Percentiles rank a stretch among this genome's conserved stretches.
Evolutionary conservation across 2,888 invertebrate genomes (phyloP).

Genomic region (Callimorpha dominula): DNA sequence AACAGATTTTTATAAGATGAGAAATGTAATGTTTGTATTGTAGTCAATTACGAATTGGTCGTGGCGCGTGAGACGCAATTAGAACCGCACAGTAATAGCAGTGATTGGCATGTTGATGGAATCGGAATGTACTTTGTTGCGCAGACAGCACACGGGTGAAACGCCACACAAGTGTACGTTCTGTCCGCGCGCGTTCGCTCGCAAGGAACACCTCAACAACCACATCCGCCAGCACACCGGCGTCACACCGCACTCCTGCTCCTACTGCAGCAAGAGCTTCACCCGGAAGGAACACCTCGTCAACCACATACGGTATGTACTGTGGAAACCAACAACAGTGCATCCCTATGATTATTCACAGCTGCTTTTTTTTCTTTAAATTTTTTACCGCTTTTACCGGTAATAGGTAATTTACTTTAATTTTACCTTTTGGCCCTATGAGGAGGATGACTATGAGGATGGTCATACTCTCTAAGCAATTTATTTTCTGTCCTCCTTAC

Average conservation of each 20-base stretch:
- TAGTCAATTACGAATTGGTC: not conserved
- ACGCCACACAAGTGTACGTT: conserved; percentile 92
- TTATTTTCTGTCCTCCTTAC: no score
- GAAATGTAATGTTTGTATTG: not conserved
- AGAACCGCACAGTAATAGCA: conserved; percentile 11
- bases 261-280: conserved; percentile 90
- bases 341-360: not conserved
- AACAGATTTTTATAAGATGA: not conserved
- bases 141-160: conserved; percentile 93
- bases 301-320: conserved; percentile 86
- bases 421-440: no score
- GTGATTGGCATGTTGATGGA: conserved; percentile 51
- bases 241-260: conserved; percentile 90
- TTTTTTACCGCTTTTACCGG: no score
- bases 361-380: not conserved
- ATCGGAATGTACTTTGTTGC: conserved; percentile 83
- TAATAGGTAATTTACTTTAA: no score
- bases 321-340: not conserved
- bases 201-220: conserved; percentile 95
- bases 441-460: no score
- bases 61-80: not conserved
- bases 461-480: no score
- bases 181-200: conserved; percentile 87
- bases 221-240: conserved; percentile 92
- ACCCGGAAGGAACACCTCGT: conserved; percentile 91